Base-by-base conservation (phyloP, 2,113 vertebrate species). In the Fulmarus glacialis region DNA sequence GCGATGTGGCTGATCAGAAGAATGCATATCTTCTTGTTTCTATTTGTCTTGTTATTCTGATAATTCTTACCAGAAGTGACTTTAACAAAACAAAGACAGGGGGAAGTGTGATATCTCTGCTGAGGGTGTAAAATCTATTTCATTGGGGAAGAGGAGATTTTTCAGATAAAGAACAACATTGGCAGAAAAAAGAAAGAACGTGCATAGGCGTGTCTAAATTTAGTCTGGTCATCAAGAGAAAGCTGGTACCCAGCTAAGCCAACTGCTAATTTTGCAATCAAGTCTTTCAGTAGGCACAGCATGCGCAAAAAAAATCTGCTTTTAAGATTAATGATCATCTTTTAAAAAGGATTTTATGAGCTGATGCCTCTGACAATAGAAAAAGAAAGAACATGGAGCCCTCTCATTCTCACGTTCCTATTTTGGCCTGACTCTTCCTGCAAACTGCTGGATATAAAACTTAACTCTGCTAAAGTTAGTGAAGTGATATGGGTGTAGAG, bases 1-100 rank as follows among this genome's bases (percentile, higher is more conserved):
- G 34, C 0, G 0, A 88, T 12, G 19, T 13, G 23, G 26, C 42
- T 45, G 21, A 78, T 55, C 22, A 64, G 34, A 88, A 75, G 47
- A 77, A 85, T 19, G 4, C 4, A 1, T 9, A 60, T 52, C 15
- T 71, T 48, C 11, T 71, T 80, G 34, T 52, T 91, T 38, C n/a
- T 63, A n/a, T 71, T 36, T 68, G 45, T 58, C 8, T 42, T 64
- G 19, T 55, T 58, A 71, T 42, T 75, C 62, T 40, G 43, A 32
- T 52, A 75, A 64, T 47, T 60, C 60, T 88, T 82, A 63, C 20
- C 29, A 47, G 60, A 92, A 82, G 7, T 26, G 15, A 87, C 21
- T 55, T 71, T 13, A 34, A 36, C 18, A 47, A 22, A 85, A 30
- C 4, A 24, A 82, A 62, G n/a, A n/a, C 15, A 42, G 11, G 3